Evolutionary conservation across 2,113 vertebrate genomes (phyloP), one percentile per base, ranked within the genome.

Genomic region (Acrocephalus arundinaceus): DNA sequence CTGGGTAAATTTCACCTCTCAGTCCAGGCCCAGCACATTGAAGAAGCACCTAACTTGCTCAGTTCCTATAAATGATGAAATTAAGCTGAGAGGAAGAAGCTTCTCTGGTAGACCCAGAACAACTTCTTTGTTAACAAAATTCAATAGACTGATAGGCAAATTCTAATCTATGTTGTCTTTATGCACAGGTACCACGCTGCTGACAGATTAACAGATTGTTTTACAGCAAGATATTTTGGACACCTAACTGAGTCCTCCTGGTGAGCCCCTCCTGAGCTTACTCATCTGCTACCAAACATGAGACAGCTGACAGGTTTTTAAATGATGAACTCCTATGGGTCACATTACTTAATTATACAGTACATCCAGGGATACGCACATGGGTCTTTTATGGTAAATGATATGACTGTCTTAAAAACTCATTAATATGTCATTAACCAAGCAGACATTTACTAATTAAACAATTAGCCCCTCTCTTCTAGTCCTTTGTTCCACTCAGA

Each of bases 371-470:
- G 97, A 98, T 97, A 98, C 85, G 92, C 98, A 97, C 97, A 97
- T 95, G 98, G 97, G 97, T 98, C 97, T 98, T 98, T 98, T 97
- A 98, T 98, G 97, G 98, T 98, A 98, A 98, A 98, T 98, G 97
- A 98, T 98, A 98, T 98, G 98, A 98, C 97, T 97, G 97, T 97
- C 98, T 98, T 98, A 98, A 98, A 98, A 98, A 98, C 98, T 98
- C 98, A 98, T 98, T 98, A 98, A 98, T 98, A 98, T 98, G 97
- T 98, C 98, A 98, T 98, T 98, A 98, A 98, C 98, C 98, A 98
- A 98, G 98, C 97, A 98, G 98, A 98, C 98, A 98, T 98, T 98
- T 98, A 98, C 98, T 98, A 98, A 98, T 98, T 98, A 98, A 98
- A 98, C 98, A 98, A 98, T 98, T 98, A 98, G 98, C 97, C 97